Base-by-base conservation (phyloP, 1,140 invertebrate genomes). In the Cotesia glomerata region DNA sequence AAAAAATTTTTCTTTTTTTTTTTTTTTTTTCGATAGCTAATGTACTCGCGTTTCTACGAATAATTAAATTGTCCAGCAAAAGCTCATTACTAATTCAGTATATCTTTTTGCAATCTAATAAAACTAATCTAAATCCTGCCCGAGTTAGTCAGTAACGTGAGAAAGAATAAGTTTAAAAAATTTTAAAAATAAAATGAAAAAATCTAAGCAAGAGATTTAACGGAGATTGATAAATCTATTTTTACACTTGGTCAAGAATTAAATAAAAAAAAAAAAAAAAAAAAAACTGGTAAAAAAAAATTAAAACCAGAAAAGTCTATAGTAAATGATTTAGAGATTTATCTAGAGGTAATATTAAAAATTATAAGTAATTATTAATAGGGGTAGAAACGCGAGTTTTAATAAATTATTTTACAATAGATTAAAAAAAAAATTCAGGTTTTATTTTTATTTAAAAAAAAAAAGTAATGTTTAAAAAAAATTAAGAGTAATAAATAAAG, bases 161-260 rank as follows among this genome's bases (percentile, higher is more conserved):
- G 76, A 51, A 73, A 63, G 61, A 58, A 56, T 67, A 71, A 74
- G 45, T 69, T 26, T 1, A 26, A 26, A 54, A 71, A 75, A 66
- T 51, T 52, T n/a, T 66, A 18, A 70, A 9, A 66, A 74, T 49
- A 68, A 68, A 74, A 58, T 59, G 62, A 73, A 64, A 59, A 34
- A 66, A 59, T 61, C n/a, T 34, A 72, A 35, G 65, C 32, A 71
- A 72, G 71, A 69, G 66, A 56, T 39, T 65, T 49, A 72, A 74
- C 71, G 61, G 56, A 75, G 54, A 76, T 67, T 69, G 73, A 77
- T 78, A 80, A 82, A 80, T 83, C 76, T 83, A 83, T 83, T 83
- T 83, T 83, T 83, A 82, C 82, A 83, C 80, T 80, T 79, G 78
- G 71, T 81, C 76, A 77, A 79, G 73, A 76, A 74, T 58, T 74